phyloP scores from a whole-genome alignment of 1,140 invertebrate genomes.

The Megalopta genalis region DNA sequence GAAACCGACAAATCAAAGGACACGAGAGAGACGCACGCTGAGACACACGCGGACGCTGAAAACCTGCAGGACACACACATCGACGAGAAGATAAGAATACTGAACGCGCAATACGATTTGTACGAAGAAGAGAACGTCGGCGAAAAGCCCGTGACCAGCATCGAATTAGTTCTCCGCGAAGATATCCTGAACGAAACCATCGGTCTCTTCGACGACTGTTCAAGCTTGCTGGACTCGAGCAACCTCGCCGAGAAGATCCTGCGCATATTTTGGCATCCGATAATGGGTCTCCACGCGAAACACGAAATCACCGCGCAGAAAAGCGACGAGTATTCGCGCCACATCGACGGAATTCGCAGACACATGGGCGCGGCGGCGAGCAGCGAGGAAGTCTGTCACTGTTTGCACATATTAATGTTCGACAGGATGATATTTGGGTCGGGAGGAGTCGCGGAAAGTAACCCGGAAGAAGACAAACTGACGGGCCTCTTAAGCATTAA shows the following conservation, averaged over 20 bases:
- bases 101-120: slow-evolving; percentile 56
- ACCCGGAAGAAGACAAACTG: neutral
- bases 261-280: slow-evolving; percentile 29
- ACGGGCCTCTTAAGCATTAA: neutral
- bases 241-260: slow-evolving; percentile 31
- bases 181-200: slow-evolving; percentile 48
- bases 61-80: neutral
- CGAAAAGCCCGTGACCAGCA: neutral
- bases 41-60: neutral
- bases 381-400: slow-evolving; percentile 34
- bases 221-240: neutral
- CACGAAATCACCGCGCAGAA: neutral
- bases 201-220: slow-evolving; percentile 25
- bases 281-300: slow-evolving; percentile 16
- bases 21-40: neutral
- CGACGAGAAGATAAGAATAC: slow-evolving; percentile 17
- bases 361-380: slow-evolving; percentile 31
- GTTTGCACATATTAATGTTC: slow-evolving; percentile 57
- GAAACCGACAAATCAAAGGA: neutral
- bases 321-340: slow-evolving; percentile 36
- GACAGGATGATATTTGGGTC: slow-evolving; percentile 51
- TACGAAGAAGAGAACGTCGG: slow-evolving; percentile 53
- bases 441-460: no score
- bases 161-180: slow-evolving; percentile 57
- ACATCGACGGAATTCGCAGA: slow-evolving; percentile 33